These are phyloP conservation scores for Pseudeuparius sepicola DNA, from an alignment of 2,888 invertebrate species.

Conservation along the genomic window DNA sequence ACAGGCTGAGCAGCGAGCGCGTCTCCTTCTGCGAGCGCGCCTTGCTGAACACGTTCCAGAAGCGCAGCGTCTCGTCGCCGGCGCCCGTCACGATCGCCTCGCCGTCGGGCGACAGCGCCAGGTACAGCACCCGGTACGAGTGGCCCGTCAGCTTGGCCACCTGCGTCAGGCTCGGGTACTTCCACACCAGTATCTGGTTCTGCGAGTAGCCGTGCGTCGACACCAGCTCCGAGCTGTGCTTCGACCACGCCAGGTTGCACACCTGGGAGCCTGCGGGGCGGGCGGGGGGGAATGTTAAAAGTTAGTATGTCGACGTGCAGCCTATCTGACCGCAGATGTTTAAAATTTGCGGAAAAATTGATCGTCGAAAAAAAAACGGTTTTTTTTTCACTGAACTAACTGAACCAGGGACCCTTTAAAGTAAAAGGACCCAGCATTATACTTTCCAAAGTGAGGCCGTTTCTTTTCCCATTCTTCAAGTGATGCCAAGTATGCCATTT, in stretches of 20 bases:
- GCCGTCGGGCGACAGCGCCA: constrained; percentile 95
- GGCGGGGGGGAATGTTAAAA: no score
- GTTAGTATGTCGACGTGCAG: no score
- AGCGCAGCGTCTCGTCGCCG: constrained; percentile 94
- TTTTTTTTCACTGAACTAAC: no score
- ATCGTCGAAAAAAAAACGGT: no score
- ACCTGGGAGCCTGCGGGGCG: constrained; percentile 92
- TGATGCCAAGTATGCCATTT: no score
- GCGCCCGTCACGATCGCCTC: constrained; percentile 99
- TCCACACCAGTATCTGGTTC: constrained; percentile 98
- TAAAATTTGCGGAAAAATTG: no score
- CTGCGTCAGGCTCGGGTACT: constrained; percentile 93
- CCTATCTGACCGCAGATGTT: no score
- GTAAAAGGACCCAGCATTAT: no score
- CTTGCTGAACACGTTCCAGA: constrained; percentile 99
- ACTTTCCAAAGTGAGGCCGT: no score
- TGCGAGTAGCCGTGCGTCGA: constrained; percentile 98
- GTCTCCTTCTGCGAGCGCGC: constrained; percentile 89
- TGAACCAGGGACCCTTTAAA: no score
- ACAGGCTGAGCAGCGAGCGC: constrained; percentile 85
- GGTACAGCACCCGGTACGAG: constrained; percentile 84
- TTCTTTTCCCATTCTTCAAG: no score
- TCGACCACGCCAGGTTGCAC: constrained; percentile 98
- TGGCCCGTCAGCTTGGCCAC: constrained; percentile 97
- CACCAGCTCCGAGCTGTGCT: constrained; percentile 94